These are phyloP conservation scores for Sebastes glaucus DNA, from an alignment of 2,797 vertebrate species.

Conservation along the genomic window DNA sequence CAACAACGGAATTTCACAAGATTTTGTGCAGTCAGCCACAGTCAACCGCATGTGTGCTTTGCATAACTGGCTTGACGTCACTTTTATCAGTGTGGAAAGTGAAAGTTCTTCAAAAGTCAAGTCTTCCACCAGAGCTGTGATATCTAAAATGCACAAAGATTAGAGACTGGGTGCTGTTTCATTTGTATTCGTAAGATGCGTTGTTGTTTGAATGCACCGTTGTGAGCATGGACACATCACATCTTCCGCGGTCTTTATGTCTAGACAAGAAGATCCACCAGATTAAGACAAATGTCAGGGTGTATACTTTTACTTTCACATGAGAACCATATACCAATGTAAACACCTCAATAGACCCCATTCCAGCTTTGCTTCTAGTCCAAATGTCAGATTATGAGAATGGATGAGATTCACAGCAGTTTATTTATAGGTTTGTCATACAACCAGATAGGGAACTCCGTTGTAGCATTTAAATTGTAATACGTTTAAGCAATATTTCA, in stretches of 20 bases:
- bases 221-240: neutral
- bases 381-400: neutral
- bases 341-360: neutral
- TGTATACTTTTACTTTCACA: slow-evolving; percentile 36
- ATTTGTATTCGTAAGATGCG: neutral
- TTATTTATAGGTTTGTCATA: neutral
- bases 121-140: neutral
- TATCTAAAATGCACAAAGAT: neutral
- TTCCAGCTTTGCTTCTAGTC: neutral
- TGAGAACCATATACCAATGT: slow-evolving; percentile 1
- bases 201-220: neutral
- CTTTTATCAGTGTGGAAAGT: slow-evolving; percentile 10
- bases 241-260: slow-evolving; percentile 33
- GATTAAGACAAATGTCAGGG: slow-evolving; percentile 55
- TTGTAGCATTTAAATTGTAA: neutral
- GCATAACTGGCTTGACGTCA: neutral
- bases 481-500: neutral
- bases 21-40: neutral
- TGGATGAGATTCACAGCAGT: neutral
- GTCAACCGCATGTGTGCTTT: neutral
- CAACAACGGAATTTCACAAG: neutral
- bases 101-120: slow-evolving; percentile 20
- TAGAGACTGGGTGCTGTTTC: neutral
- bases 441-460: neutral
- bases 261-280: slow-evolving; percentile 60